Conservation (phyloP, 2,888 invertebrate genomes). For the Ornithoptera priamus region DNA sequence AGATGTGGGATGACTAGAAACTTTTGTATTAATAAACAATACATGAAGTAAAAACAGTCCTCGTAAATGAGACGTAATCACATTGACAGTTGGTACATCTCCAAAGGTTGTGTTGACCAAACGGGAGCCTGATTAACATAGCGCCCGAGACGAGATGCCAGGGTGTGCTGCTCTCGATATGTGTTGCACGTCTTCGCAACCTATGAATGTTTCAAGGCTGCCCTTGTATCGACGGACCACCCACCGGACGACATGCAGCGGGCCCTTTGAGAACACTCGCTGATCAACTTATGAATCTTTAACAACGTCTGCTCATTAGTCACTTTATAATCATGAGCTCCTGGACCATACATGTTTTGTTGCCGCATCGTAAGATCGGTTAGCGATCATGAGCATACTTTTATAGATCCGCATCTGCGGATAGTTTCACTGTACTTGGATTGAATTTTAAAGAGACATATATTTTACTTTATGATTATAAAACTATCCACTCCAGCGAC, state of each 20-base stretch:
- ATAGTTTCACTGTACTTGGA: background rate
- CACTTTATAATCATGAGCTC: constrained; percentile 24
- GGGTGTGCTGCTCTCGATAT: constrained; percentile 50
- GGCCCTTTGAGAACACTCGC: constrained; percentile 31
- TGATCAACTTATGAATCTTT: constrained; percentile 29
- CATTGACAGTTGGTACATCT: constrained; percentile 34
- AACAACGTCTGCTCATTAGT: constrained; percentile 24
- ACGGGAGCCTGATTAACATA: constrained; percentile 66
- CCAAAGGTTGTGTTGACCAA: constrained; percentile 59
- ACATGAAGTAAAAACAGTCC: background rate
- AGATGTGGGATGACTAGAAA: background rate
- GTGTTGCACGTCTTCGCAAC: constrained; percentile 43
- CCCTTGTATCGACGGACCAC: constrained; percentile 35
- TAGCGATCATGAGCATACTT: constrained; percentile 24
- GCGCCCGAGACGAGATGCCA: constrained; percentile 64
- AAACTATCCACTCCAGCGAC: background rate
- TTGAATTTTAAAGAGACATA: constrained; percentile 16
- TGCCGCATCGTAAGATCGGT: constrained; percentile 7
- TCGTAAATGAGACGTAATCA: constrained; percentile 8
- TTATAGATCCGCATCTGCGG: constrained; percentile 24
- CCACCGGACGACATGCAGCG: constrained; percentile 21
- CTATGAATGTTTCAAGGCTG: constrained; percentile 41
- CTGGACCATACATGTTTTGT: constrained; percentile 19
- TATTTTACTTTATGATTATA: background rate
- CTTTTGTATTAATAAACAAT: background rate